phyloP scores from a whole-genome alignment of 2,113 vertebrate genomes.

The Delphinapterus leucas region DNA sequence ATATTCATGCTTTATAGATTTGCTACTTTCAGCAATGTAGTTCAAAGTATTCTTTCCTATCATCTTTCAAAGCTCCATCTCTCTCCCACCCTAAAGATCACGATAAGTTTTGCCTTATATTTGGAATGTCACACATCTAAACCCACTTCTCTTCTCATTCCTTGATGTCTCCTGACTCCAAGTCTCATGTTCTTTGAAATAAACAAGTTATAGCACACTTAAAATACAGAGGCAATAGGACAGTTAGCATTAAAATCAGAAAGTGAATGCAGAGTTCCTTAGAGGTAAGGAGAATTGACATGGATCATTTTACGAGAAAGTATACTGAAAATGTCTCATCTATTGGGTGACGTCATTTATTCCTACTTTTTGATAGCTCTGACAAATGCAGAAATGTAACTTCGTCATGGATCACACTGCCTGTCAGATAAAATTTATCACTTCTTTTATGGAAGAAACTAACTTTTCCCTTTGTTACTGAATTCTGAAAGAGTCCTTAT shows the following conservation, averaged over 20 bases:
- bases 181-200: not conserved
- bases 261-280: not conserved
- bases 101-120: not conserved
- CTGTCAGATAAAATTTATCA: not conserved
- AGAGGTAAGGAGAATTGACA: not conserved
- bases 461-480: not conserved
- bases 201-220: not conserved
- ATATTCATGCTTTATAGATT: not conserved
- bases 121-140: not conserved
- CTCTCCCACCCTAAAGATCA: not conserved
- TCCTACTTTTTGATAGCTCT: not conserved
- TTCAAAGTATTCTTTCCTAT: not conserved
- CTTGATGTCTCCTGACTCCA: not conserved
- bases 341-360: not conserved
- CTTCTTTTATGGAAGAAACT: not conserved
- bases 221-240: not conserved
- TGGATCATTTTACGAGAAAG: not conserved
- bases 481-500: not conserved
- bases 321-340: not conserved
- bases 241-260: not conserved
- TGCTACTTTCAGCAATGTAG: not conserved
- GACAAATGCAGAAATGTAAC: not conserved
- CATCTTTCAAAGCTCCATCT: not conserved
- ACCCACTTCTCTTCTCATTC: accelerated
- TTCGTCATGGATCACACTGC: not conserved